A percentile compares a stretch with the other conserved stretches of the same genome.
These are phyloP conservation scores for Cassiopea xamachana DNA, from an alignment of 30 jellyfish, hydroid and myxozoan genomes.

Conservation along the genomic window DNA sequence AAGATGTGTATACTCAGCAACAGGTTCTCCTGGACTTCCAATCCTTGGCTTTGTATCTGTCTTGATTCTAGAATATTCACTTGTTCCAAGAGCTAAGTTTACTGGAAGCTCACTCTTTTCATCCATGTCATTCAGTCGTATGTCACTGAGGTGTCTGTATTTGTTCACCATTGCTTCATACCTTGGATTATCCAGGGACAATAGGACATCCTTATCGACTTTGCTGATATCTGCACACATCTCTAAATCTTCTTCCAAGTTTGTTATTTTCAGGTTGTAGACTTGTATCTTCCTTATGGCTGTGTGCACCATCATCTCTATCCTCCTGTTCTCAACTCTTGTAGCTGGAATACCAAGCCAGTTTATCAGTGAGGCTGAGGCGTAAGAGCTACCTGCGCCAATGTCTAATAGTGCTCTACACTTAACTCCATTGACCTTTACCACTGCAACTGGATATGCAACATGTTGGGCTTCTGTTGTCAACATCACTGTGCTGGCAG, in stretches of 20 bases:
- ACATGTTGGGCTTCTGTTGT: slow-evolving; percentile 34
- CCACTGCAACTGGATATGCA: slow-evolving; percentile 70
- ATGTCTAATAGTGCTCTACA: slow-evolving; percentile 74
- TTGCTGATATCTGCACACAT: slow-evolving; percentile 28
- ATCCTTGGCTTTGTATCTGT: slow-evolving; percentile 36
- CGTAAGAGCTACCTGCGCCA: slow-evolving; percentile 78
- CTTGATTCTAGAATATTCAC: slow-evolving; percentile 45
- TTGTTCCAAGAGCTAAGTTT: slow-evolving; percentile 48
- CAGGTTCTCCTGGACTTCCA: slow-evolving; percentile 24
- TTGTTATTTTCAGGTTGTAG: slow-evolving; percentile 18
- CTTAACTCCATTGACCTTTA: slow-evolving; percentile 69
- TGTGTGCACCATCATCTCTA: slow-evolving; percentile 64
- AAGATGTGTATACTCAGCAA: background rate
- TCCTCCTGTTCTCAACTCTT: slow-evolving; percentile 34
- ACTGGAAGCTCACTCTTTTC: slow-evolving; percentile 34
- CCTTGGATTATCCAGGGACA: slow-evolving; percentile 51
- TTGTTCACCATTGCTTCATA: slow-evolving; percentile 40
- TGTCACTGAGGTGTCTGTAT: slow-evolving; percentile 30
- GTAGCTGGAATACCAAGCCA: background rate
- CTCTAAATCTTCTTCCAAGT: slow-evolving; percentile 19
- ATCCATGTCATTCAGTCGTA: slow-evolving; percentile 21
- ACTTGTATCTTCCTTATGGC: slow-evolving; percentile 10
- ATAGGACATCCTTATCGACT: slow-evolving; percentile 47
- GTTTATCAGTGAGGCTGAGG: slow-evolving; percentile 35
- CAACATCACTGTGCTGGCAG: slow-evolving; percentile 37